Conservation (phyloP, 2,113 vertebrate species). For the Ctenomys sociabilis region DNA sequence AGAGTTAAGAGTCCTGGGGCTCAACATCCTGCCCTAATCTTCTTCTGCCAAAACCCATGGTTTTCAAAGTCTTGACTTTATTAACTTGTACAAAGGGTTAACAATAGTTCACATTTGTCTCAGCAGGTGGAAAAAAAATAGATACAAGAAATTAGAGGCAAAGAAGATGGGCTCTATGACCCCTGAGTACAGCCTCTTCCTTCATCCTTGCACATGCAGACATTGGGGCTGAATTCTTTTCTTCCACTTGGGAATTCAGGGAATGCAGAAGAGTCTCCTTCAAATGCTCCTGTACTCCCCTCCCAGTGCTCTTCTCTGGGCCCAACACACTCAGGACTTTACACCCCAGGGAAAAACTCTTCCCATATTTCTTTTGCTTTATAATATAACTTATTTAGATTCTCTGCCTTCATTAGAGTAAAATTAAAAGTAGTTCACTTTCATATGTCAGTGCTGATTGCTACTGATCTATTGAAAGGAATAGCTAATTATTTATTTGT, state of each 20-base stretch:
- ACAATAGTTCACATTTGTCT: background rate
- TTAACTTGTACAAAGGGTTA: conserved; percentile 2
- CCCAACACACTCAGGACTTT: background rate
- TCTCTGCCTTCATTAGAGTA: background rate
- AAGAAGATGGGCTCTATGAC: background rate
- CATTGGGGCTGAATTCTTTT: background rate
- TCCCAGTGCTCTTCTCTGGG: background rate
- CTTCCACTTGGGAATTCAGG: no score
- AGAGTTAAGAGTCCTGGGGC: background rate
- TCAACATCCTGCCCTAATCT: conserved; percentile 48
- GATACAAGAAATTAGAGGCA: background rate
- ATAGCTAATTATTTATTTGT: no score
- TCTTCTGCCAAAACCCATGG: background rate
- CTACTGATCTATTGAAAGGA: no score
- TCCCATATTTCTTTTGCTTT: background rate
- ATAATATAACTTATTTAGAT: background rate
- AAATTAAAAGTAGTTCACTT: conserved; percentile 31
- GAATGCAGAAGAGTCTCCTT: background rate
- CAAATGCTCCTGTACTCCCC: background rate
- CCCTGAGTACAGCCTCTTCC: rapidly evolving
- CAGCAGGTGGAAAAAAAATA: background rate
- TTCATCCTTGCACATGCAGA: background rate
- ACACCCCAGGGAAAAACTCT: background rate
- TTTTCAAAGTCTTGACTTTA: conserved; percentile 26
- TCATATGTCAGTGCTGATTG: background rate